These are phyloP conservation scores for Laterallus jamaicensis DNA, from an alignment of 2,113 vertebrate species.

Conservation along the genomic window DNA sequence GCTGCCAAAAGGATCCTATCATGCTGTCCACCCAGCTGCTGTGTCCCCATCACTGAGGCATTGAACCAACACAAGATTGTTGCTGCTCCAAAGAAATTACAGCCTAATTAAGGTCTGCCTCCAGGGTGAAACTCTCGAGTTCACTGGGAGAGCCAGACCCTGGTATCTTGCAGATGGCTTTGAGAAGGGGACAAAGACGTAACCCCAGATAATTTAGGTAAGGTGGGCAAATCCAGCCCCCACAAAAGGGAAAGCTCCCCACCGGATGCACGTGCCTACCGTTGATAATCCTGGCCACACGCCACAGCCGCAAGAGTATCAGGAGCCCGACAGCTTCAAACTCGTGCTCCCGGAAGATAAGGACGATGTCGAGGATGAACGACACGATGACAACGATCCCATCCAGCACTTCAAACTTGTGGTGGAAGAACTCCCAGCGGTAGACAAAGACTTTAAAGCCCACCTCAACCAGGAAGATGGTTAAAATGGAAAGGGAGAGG, in stretches of 20 bases:
- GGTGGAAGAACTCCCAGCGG: conserved; percentile 89
- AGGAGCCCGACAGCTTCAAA: conserved; percentile 89
- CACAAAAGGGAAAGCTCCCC: rapidly evolving
- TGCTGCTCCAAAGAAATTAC: neutral
- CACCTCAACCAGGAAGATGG: conserved; percentile 91
- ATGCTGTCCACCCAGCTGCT: neutral
- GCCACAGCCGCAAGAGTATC: conserved; percentile 93
- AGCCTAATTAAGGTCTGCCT: neutral
- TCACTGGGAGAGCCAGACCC: rapidly evolving
- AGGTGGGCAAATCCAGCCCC: neutral
- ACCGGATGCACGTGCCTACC: conserved; percentile 53
- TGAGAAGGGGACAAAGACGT: rapidly evolving
- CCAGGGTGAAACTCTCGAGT: neutral
- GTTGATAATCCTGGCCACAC: conserved; percentile 94
- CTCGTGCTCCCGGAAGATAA: conserved; percentile 83
- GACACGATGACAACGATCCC: conserved; percentile 86
- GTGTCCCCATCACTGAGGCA: neutral
- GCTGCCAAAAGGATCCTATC: neutral
- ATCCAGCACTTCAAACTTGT: conserved; percentile 96
- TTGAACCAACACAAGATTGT: neutral
- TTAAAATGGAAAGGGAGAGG: conserved; percentile 87
- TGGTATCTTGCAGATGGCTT: rapidly evolving
- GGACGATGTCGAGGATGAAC: conserved; percentile 86
- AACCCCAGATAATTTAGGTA: neutral
- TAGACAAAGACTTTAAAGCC: conserved; percentile 86